Evolutionary conservation across 2,888 invertebrate species (phyloP).

Genomic region (Sinelater perroti): DNA sequence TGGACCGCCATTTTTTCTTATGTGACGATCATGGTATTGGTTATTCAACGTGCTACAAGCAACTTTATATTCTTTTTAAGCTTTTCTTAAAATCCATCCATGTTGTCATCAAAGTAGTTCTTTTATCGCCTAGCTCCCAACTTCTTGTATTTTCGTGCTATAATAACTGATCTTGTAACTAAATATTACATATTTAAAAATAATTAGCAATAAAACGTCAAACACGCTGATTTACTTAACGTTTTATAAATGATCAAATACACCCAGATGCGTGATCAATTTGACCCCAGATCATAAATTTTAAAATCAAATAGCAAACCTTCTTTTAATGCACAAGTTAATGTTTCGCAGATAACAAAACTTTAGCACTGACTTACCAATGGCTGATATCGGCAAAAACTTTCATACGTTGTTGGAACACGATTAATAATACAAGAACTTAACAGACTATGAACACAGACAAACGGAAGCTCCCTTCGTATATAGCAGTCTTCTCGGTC

Average conservation of each 20-base stretch:
- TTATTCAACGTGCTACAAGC: slow-evolving; percentile 20
- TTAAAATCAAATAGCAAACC: background rate
- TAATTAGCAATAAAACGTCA: too few species aligned
- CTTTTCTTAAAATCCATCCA: slow-evolving; percentile 6
- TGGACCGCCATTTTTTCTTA: slow-evolving; percentile 26
- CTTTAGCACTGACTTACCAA: too few species aligned
- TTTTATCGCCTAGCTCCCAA: background rate
- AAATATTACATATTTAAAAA: background rate
- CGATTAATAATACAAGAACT: too few species aligned
- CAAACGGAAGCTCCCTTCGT: too few species aligned
- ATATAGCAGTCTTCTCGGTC: too few species aligned
- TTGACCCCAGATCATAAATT: background rate
- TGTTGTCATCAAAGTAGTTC: slow-evolving; percentile 13
- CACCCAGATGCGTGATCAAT: background rate
- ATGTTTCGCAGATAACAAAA: too few species aligned
- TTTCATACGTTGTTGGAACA: too few species aligned
- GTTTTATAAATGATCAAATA: background rate
- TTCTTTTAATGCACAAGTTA: too few species aligned
- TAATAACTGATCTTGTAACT: background rate
- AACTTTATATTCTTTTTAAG: slow-evolving; percentile 21
- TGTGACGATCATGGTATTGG: slow-evolving; percentile 1
- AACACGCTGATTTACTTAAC: too few species aligned
- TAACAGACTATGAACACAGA: too few species aligned
- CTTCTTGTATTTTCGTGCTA: background rate
- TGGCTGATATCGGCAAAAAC: too few species aligned